Evolutionary conservation across 2,113 vertebrate genomes (phyloP), one percentile per base, ranked within the genome.

Genomic region (Sisor rabdophorus): DNA sequence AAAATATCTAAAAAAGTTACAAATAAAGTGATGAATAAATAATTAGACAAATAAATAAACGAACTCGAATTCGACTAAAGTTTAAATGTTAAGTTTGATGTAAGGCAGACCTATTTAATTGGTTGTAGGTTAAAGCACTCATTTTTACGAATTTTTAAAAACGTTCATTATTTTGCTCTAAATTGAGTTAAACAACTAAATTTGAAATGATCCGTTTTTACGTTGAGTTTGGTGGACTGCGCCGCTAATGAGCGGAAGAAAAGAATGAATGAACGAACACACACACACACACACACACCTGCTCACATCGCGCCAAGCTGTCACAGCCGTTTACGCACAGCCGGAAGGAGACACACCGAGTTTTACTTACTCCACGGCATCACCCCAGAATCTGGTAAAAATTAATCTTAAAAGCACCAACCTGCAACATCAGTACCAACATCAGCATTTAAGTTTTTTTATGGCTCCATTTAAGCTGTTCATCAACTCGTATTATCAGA

Each of bases 221-320:
- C 72, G 63, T 79, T 64, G 60, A 84, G 65, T 65, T 71, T 75
- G 58, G 40, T 77, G 71, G 71, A 73, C 50, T 54, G 85, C 76
- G 86, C 83, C 2, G 85, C 83, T 83, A 85, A 86, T 89, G 81
- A 87, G 82, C 81, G 63, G 69, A 86, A 64, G 79, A 81, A 87
- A 89, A 83, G 87, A 83, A 77, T 86, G 83, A 88, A 85, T 61
- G 71, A 83, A 69, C 71, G 76, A 78, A 26, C 69, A 22, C 53
- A 58, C 70, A 22, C 54, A 19, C 69, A 13, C 50, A 24, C 85
- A 81, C 87, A 89, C 84, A 86, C 91, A 92, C 91, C 91, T 92
- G 90, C 90, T 91, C 87, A 85, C 71, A 73, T 78, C 78, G 78
- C 87, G 89, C 83, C 79, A 89, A 89, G 85, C 90, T 91, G 91